phyloP scores from a whole-genome alignment of 1,140 invertebrate species.

The Drosophila ficusphila region DNA sequence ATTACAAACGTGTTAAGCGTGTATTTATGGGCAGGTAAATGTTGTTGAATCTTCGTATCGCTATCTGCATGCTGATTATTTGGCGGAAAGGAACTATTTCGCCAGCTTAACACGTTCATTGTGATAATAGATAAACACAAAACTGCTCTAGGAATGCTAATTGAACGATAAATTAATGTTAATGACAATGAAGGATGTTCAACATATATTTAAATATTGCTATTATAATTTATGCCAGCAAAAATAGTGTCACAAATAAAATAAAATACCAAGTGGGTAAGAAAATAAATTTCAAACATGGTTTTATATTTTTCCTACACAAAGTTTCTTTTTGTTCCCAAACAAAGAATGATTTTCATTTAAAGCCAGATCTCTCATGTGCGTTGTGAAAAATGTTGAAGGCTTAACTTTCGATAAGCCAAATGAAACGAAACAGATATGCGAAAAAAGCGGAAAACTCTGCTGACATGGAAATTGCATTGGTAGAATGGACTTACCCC shows the following conservation, averaged over 20 bases:
- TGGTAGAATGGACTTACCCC: slow-evolving; percentile 13
- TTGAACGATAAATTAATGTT: no score
- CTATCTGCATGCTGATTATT: slow-evolving; percentile 9
- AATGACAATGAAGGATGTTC: no score
- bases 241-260: no score
- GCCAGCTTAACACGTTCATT: not conserved
- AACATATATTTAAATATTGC: no score
- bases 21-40: slow-evolving; percentile 33
- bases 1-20: slow-evolving; percentile 22
- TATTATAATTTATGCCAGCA: no score
- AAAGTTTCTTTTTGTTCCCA: not conserved
- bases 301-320: no score
- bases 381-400: slow-evolving; percentile 11
- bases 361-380: not conserved
- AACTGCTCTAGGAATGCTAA: no score
- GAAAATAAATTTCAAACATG: no score
- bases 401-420: slow-evolving; percentile 32
- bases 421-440: slow-evolving; percentile 12
- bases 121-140: not conserved
- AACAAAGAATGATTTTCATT: slow-evolving; percentile 9
- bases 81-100: not conserved
- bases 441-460: slow-evolving; percentile 12
- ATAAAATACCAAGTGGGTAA: no score
- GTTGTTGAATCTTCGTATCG: slow-evolving; percentile 2
- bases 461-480: slow-evolving; percentile 41